Percentiles rank a stretch among this genome's conserved stretches.
These are phyloP conservation scores for Salticus scenicus DNA, from an alignment of 2,888 invertebrate genomes.

Conservation along the genomic window DNA sequence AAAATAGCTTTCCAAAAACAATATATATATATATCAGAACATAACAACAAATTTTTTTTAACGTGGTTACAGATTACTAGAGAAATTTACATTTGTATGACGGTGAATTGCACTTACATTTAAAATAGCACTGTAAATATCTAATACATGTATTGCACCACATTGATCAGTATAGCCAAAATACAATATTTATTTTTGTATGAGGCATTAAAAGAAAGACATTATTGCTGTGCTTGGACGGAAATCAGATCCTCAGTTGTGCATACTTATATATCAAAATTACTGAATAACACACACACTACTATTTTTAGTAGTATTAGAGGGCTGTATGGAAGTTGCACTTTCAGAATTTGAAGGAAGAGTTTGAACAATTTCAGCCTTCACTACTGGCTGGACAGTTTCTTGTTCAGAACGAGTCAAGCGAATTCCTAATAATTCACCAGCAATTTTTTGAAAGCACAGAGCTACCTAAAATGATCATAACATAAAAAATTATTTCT, in stretches of 20 bases:
- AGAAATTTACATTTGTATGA: too few species aligned
- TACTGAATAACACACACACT: conserved; percentile 53
- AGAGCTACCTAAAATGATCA: conserved; percentile 75
- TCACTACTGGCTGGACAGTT: conserved; percentile 81
- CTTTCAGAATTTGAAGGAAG: conserved; percentile 21
- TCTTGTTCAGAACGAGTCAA: conserved; percentile 82
- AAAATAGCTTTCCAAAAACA: too few species aligned
- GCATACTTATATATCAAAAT: not conserved
- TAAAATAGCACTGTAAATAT: too few species aligned
- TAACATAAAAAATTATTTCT: not conserved
- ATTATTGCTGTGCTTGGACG: not conserved
- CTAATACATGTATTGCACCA: too few species aligned
- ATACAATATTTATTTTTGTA: too few species aligned
- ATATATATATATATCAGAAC: too few species aligned
- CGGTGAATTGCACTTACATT: too few species aligned
- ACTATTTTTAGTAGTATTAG: conserved; percentile 42
- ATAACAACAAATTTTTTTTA: too few species aligned
- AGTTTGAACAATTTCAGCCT: conserved; percentile 80
- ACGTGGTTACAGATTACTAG: too few species aligned
- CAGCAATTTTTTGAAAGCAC: conserved; percentile 83
- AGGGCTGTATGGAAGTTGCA: conserved; percentile 12
- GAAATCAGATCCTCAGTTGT: not conserved
- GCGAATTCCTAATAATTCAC: conserved; percentile 82
- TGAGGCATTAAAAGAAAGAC: too few species aligned
- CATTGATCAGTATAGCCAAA: too few species aligned